Base-by-base conservation (phyloP, 2,113 vertebrate species). In the Muntiacus muntjak region DNA sequence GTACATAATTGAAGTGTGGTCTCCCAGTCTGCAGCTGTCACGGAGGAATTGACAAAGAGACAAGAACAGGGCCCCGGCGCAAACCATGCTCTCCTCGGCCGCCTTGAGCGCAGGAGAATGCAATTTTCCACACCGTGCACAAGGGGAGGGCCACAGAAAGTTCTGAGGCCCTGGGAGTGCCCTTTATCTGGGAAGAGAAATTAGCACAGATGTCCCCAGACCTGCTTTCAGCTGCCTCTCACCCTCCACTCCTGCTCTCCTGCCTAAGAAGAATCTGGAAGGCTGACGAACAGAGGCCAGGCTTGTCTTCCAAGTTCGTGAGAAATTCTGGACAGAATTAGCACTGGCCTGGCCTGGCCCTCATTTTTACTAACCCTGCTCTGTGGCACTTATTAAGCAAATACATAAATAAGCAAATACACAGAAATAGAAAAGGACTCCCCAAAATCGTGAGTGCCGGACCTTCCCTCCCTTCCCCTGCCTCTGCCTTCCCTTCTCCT, bases 1-100 rank as follows among this genome's bases (percentile, higher is more conserved):
- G 97, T 25, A 81, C 45, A 7, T 97, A 94, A 98, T 96, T 97
- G 93, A 97, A 98, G 94, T 95, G 94, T 87, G 95, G 78, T 91
- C 82, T 94, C 96, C 7, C 64, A 71, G 87, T 92, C 91, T 57
- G 52, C 71, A 57, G 89, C 93, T 95, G 86, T 98, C 95, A 94
- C 2, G 5, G 71, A 97, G 93, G 45, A 97, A 81, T 15, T 89
- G 95, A 97, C 95, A 82, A 43, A 92, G 87, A 89, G 86, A 55
- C 9, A 0, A 3, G 67, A 62, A 47, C n/a, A 87, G 81, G 57
- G 45, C 87, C 58, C 43, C n/a, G 0, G 7, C 4, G 1, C 40
- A 26, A 19, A 13, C 28, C 52, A 26, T 40, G 50, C 30, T 45
- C 90, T 86, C 83, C 91, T 17, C 1, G 8, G 71, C 36, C 2